Evolutionary conservation across 2,113 vertebrate species (phyloP).

Genomic region (Xenopus tropicalis): DNA sequence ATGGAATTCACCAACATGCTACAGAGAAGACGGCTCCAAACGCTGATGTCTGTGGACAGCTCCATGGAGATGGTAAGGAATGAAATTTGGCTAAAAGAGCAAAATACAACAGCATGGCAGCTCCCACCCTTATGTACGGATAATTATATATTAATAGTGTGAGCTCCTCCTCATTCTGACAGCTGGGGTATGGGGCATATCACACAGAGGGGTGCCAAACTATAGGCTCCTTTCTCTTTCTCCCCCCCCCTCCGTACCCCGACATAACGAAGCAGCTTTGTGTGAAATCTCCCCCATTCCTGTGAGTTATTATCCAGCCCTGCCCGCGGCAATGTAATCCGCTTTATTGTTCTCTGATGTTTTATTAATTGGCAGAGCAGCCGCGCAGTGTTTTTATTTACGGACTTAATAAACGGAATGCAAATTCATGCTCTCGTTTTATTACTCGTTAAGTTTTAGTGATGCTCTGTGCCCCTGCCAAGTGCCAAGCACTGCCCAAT

Average conservation of each 20-base stretch:
- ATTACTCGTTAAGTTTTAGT: no score
- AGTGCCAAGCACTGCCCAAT: no score
- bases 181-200: no score
- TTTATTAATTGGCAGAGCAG: conserved; percentile 18
- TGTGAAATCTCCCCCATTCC: background rate
- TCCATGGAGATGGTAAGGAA: conserved; percentile 84
- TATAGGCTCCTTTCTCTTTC: no score
- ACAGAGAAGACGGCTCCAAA: conserved; percentile 89
- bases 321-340: background rate
- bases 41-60: conserved; percentile 92
- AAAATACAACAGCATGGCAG: no score
- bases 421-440: background rate
- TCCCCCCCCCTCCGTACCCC: no score
- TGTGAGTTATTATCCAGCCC: background rate
- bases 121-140: no score
- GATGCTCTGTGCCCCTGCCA: no score
- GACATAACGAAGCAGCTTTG: background rate
- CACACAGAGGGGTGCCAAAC: no score
- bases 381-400: conserved; percentile 21
- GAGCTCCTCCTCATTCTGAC: no score
- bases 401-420: conserved; percentile 9
- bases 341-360: conserved; percentile 9
- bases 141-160: no score
- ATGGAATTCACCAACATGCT: conserved; percentile 98
- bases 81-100: background rate